These are phyloP conservation scores for Anguilla japonica DNA, from an alignment of 2,113 vertebrate genomes.

Conservation along the genomic window DNA sequence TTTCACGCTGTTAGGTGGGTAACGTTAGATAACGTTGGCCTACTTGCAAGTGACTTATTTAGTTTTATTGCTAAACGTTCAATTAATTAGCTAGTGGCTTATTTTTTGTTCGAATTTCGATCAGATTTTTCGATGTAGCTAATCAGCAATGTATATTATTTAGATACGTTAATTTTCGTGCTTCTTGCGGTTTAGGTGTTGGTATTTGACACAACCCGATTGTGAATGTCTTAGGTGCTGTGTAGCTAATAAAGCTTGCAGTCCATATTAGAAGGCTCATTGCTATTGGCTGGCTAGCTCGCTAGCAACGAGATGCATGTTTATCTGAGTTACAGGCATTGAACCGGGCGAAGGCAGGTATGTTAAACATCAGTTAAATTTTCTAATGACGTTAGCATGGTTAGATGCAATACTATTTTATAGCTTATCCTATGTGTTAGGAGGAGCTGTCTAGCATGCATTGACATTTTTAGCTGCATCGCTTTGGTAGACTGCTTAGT, in stretches of 20 bases:
- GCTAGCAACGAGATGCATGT: conserved; percentile 63
- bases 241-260: background rate
- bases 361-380: background rate
- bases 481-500: background rate
- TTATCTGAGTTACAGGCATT: conserved; percentile 19
- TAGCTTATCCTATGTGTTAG: background rate
- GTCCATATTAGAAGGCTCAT: background rate
- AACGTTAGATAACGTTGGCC: background rate
- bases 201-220: background rate
- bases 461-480: background rate
- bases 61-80: too few relatives aligned
- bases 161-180: background rate
- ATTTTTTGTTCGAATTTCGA: too few relatives aligned
- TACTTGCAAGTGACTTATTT: too few relatives aligned
- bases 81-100: too few relatives aligned
- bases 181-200: background rate
- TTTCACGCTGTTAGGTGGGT: background rate
- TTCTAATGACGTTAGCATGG: background rate
- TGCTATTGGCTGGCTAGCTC: conserved; percentile 5
- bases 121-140: background rate
- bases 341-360: background rate
- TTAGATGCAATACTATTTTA: background rate
- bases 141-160: background rate
- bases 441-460: background rate
- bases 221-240: background rate